These are phyloP conservation scores for Parambassis ranga DNA, from an alignment of 2,797 vertebrate genomes.

Conservation along the genomic window DNA sequence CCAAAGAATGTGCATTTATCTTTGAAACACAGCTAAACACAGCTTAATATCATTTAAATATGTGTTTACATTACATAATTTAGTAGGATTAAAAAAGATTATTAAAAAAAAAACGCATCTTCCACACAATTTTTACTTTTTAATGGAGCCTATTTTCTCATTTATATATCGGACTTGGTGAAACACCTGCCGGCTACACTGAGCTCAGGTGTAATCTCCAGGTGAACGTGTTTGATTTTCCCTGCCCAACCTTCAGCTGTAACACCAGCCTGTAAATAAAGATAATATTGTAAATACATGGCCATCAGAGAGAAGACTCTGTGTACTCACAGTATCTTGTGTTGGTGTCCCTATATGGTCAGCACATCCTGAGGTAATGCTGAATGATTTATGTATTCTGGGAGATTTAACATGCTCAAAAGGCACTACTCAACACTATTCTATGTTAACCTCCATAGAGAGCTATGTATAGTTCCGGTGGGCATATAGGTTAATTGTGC, in stretches of 20 bases:
- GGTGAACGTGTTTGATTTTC: not conserved
- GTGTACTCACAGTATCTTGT: conserved; percentile 3
- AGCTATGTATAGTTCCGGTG: conserved; percentile 57
- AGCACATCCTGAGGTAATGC: conserved; percentile 43
- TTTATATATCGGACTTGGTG: not conserved
- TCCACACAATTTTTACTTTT: too few relatives aligned
- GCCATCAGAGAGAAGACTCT: conserved; percentile 8
- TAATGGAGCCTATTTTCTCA: not conserved
- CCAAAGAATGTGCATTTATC: too few relatives aligned
- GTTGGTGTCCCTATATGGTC: conserved; percentile 30
- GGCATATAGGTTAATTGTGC: conserved; percentile 58
- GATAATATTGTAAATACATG: conserved; percentile 7
- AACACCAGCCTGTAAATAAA: not conserved
- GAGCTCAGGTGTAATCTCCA: not conserved
- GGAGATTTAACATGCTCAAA: conserved; percentile 45
- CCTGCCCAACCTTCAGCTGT: not conserved
- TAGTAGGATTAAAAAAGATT: too few relatives aligned
- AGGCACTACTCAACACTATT: conserved; percentile 5
- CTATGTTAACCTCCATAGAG: conserved; percentile 28
- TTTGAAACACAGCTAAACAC: too few relatives aligned
- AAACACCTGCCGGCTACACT: not conserved
- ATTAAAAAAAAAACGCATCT: too few relatives aligned
- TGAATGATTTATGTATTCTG: conserved; percentile 67
- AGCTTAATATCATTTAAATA: not conserved
- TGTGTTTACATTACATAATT: too few relatives aligned